Evolutionary conservation across 2,888 invertebrate species (phyloP), one percentile per base, ranked within the genome.

Genomic region (Eutolmus rufibarbis): DNA sequence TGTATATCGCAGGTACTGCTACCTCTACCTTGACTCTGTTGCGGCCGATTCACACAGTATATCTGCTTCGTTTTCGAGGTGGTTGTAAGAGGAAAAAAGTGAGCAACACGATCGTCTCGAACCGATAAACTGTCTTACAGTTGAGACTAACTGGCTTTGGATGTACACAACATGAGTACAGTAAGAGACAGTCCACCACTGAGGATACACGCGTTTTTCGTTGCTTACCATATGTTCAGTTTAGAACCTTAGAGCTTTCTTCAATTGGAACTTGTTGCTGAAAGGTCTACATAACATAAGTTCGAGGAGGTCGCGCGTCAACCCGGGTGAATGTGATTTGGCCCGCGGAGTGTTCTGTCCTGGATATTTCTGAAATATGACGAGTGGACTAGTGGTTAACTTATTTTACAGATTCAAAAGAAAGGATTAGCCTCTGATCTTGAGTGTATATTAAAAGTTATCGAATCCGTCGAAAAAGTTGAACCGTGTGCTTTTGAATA

Each of bases 21-120:
- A 91, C 92, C 92, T 92, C 92, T 91, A 92, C 92, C 92, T 92
- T 92, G 92, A 92, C 92, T 92, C 92, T 92, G 92, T 81, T 81
- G 57, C 40, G 40, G 31, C 46, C 57, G 76, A 78, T 78, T 79
- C 78, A 78, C 78, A 78, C 86, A 74, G 37, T 46, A 85, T 43
- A 85, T 43, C 34, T 43, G 28, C 28, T 19, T n/a, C 85, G 16
- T 16, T 74, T 40, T 74, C 31, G 28, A 74, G 85, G 85, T 85
- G 51, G 66, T 85, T 46, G 85, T 85, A 74, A 74, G 37, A 43
- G n/a, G 40, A 46, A 79, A 43, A 37, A 84, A 19, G 19, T 56
- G 23, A 84, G 37, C 9, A 84, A 66, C 74, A 56, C 78, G 78
- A 86, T 66, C 86, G 34, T 23, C 43, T 78, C 40, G 40, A 57